Evolutionary conservation across 2,888 invertebrate genomes (phyloP).

Genomic region (Electrophaes corylata): DNA sequence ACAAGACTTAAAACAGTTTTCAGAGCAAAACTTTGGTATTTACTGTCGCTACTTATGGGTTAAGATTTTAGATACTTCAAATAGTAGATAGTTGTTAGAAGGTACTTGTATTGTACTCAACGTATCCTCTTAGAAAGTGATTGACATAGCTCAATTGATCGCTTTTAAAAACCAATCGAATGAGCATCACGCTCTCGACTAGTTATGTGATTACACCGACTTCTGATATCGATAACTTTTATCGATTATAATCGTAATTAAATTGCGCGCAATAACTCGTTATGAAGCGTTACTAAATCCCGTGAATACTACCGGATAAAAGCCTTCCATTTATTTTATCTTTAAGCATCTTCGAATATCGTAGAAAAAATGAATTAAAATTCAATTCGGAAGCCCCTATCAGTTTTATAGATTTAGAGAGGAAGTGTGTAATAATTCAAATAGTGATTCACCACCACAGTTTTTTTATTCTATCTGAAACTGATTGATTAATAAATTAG

Average conservation of each 20-base stretch:
- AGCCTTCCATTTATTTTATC: slow-evolving; percentile 37
- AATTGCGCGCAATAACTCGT: slow-evolving; percentile 70
- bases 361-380: slow-evolving; percentile 40
- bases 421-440: slow-evolving; percentile 38
- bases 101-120: neutral
- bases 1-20: neutral
- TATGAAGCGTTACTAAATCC: slow-evolving; percentile 68
- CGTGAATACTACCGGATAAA: slow-evolving; percentile 52
- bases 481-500: slow-evolving; percentile 18
- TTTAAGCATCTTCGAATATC: slow-evolving; percentile 32
- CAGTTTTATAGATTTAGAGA: slow-evolving; percentile 40
- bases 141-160: slow-evolving; percentile 20
- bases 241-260: slow-evolving; percentile 69
- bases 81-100: neutral
- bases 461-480: slow-evolving; percentile 23
- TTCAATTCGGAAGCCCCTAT: slow-evolving; percentile 45
- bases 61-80: too few relatives aligned
- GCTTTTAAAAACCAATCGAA: slow-evolving; percentile 34
- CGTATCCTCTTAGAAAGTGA: slow-evolving; percentile 1
- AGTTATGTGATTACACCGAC: slow-evolving; percentile 56
- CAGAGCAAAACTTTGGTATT: neutral
- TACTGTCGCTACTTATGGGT: too few relatives aligned
- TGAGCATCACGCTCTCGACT: slow-evolving; percentile 40
- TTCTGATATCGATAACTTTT: slow-evolving; percentile 61
- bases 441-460: slow-evolving; percentile 32